Conservation (phyloP, 2,888 invertebrate genomes). For the Lepidochrysops patricia region DNA sequence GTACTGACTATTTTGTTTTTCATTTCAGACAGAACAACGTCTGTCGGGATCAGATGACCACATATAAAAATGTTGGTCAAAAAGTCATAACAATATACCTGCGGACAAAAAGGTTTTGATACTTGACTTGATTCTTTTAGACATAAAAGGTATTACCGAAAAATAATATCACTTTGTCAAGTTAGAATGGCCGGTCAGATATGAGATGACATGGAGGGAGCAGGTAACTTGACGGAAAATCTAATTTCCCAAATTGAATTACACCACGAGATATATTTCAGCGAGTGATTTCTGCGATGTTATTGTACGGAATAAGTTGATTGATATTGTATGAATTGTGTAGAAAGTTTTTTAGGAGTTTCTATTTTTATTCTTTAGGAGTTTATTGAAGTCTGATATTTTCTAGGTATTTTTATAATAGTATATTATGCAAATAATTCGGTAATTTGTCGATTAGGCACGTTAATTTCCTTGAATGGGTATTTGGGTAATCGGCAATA, state of each 20-base stretch:
- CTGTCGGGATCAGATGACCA: no score
- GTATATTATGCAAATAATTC: not conserved
- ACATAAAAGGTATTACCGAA: not conserved
- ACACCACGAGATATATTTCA: conserved; percentile 53
- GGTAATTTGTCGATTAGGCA: no score
- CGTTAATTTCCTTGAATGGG: no score
- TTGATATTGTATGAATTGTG: conserved; percentile 13
- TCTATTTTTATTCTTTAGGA: not conserved
- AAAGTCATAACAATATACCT: not conserved
- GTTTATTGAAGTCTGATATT: not conserved
- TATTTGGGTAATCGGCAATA: no score
- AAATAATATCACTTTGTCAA: not conserved
- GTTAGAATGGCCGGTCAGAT: conserved; percentile 32
- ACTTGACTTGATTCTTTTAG: not conserved
- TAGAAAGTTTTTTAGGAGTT: not conserved
- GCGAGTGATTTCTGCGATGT: conserved; percentile 33
- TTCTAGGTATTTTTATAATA: not conserved
- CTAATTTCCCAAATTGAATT: conserved; percentile 71
- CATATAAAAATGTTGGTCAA: not conserved
- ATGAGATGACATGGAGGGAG: conserved; percentile 41
- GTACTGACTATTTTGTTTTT: no score
- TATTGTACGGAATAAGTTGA: conserved; percentile 34
- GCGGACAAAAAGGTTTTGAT: not conserved
- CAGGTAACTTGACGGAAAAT: conserved; percentile 69
- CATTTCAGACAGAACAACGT: no score